Evolutionary conservation across 2,888 invertebrate genomes (phyloP).

Genomic region (Habrosyne pyritoides): DNA sequence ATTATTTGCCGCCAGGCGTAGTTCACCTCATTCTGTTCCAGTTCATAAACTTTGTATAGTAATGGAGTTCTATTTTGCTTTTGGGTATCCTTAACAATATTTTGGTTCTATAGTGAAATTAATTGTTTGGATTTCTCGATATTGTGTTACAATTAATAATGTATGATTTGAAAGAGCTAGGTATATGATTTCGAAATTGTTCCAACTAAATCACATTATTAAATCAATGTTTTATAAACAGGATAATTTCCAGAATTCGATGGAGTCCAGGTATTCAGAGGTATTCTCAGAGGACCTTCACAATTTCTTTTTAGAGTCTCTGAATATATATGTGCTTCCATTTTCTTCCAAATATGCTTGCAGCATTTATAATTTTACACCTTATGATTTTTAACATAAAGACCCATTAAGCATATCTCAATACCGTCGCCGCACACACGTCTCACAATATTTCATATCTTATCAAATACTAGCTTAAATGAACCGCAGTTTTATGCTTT

Average conservation of each 20-base stretch:
- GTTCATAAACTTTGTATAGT: slow-evolving; percentile 9
- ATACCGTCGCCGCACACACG: neutral
- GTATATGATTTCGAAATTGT: too few species aligned
- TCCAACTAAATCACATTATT: too few species aligned
- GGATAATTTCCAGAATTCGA: too few species aligned
- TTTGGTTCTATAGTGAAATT: neutral
- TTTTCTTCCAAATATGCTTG: too few species aligned
- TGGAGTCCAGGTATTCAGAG: too few species aligned
- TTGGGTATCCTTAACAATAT: neutral
- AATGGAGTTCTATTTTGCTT: slow-evolving; percentile 4
- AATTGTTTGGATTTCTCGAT: neutral
- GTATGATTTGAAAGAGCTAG: neutral
- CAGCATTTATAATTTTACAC: too few species aligned
- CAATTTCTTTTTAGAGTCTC: neutral
- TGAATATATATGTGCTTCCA: too few species aligned
- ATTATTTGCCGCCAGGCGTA: slow-evolving; percentile 10
- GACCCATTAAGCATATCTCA: neutral
- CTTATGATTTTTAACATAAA: too few species aligned
- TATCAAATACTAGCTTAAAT: slow-evolving; percentile 5
- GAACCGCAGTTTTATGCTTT: slow-evolving; percentile 53
- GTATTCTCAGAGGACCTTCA: neutral
- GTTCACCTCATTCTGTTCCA: slow-evolving; percentile 6
- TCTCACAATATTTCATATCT: slow-evolving; percentile 2
- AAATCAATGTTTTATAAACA: too few species aligned
- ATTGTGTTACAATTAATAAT: neutral